A percentile compares a stretch with the other conserved stretches of the same genome.
Conservation (phyloP, 2,888 invertebrate species). For the Diaprepes abbreviatus region DNA sequence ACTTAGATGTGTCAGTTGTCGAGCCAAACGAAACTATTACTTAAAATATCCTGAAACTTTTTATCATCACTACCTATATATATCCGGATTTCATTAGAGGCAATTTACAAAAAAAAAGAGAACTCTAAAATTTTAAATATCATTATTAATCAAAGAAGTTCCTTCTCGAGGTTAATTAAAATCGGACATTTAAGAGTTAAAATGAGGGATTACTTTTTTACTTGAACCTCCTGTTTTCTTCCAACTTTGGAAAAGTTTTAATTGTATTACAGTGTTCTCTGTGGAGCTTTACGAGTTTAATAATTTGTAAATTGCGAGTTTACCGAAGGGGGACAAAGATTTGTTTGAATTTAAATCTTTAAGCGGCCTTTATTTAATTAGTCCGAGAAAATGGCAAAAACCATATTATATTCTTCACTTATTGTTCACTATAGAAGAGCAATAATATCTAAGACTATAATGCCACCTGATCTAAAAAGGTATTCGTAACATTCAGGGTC, state of each 20-base stretch:
- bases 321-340: background rate
- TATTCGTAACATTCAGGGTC: no score
- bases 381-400: no score
- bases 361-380: background rate
- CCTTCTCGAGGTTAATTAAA: conserved; percentile 4
- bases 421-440: no score
- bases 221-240: conserved; percentile 1
- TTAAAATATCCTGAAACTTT: no score
- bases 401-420: no score
- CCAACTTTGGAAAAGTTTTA: conserved; percentile 1
- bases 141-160: background rate
- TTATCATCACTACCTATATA: no score
- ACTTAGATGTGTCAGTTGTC: no score
- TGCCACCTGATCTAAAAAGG: no score
- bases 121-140: background rate
- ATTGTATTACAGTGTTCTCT: conserved; percentile 7
- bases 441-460: no score
- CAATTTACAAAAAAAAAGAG: no score
- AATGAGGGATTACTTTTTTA: conserved; percentile 8
- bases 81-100: no score
- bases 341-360: background rate
- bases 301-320: conserved; percentile 9
- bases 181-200: conserved; percentile 5
- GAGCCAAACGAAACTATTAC: no score
- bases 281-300: conserved; percentile 2